Percentiles rank a stretch among this genome's conserved stretches.
phyloP scores from a whole-genome alignment of 2,113 vertebrate genomes.

The Athene noctua region DNA sequence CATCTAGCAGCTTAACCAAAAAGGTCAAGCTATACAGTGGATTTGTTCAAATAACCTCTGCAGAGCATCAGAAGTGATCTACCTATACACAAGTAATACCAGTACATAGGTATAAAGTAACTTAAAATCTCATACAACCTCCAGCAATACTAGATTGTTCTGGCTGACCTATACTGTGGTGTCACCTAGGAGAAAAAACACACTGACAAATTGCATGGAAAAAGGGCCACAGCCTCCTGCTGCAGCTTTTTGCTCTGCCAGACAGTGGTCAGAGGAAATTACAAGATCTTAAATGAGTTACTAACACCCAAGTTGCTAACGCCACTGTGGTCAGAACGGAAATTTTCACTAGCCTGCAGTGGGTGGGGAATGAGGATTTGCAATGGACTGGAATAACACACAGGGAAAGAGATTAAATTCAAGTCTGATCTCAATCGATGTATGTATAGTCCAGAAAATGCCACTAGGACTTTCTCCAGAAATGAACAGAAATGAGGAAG shows the following conservation, averaged over 20 bases:
- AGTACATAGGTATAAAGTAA: not conserved
- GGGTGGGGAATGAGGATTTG: not conserved
- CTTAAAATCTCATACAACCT: not conserved
- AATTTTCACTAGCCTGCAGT: not conserved
- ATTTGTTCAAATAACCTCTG: not conserved
- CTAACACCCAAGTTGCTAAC: not conserved
- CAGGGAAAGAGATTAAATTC: not conserved
- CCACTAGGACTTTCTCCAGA: conserved; percentile 20
- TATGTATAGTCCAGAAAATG: not conserved
- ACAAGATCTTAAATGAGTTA: not conserved
- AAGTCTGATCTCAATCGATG: not conserved
- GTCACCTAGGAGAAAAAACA: not conserved
- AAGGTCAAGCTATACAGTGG: not conserved
- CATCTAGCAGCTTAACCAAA: not conserved
- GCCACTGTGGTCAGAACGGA: not conserved
- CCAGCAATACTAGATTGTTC: not conserved
- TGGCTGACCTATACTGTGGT: not conserved
- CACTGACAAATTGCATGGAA: not conserved
- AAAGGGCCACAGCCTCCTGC: not conserved
- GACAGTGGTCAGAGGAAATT: conserved; percentile 22
- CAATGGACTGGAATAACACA: not conserved
- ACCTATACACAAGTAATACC: not conserved
- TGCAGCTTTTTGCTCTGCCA: not conserved
- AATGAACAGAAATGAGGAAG: not conserved
- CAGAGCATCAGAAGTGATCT: not conserved